Percentiles rank a stretch among this genome's conserved stretches.
These are phyloP conservation scores for Elanoides forficatus DNA, from an alignment of 2,113 vertebrate genomes.

Conservation along the genomic window DNA sequence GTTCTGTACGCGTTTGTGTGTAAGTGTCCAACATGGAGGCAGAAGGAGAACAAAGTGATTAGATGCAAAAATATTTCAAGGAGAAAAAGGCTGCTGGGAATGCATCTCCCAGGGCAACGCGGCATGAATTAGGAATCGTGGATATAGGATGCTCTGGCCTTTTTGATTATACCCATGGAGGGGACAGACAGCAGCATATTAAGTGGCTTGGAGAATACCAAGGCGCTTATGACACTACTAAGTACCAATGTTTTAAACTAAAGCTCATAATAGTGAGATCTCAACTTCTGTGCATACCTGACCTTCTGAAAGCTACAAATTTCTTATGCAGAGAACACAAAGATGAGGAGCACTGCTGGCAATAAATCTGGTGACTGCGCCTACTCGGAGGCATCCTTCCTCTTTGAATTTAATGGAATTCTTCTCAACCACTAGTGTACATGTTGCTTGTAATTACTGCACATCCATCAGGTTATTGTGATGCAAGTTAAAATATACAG, in stretches of 20 bases:
- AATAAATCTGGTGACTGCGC: not conserved
- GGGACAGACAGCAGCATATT: not conserved
- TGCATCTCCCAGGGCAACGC: not conserved
- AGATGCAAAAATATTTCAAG: not conserved
- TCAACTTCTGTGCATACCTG: not conserved
- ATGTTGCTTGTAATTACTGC: not conserved
- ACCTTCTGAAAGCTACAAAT: not conserved
- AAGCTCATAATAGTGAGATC: not conserved
- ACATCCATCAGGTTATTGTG: not conserved
- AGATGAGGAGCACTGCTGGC: not conserved
- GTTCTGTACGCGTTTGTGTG: not conserved
- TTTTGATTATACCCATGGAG: not conserved
- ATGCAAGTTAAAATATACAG: not conserved
- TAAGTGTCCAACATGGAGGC: not conserved
- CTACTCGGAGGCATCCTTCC: not conserved
- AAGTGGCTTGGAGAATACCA: not conserved
- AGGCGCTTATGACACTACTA: fast-evolving
- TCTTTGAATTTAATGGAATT: not conserved
- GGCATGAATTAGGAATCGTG: not conserved
- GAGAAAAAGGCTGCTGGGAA: not conserved
- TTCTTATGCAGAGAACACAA: not conserved
- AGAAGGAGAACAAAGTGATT: not conserved
- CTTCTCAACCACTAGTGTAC: not conserved
- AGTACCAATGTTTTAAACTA: not conserved
- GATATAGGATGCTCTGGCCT: not conserved